phyloP scores from a whole-genome alignment of 2,888 invertebrate genomes.

The Chloroclystis v-ata region DNA sequence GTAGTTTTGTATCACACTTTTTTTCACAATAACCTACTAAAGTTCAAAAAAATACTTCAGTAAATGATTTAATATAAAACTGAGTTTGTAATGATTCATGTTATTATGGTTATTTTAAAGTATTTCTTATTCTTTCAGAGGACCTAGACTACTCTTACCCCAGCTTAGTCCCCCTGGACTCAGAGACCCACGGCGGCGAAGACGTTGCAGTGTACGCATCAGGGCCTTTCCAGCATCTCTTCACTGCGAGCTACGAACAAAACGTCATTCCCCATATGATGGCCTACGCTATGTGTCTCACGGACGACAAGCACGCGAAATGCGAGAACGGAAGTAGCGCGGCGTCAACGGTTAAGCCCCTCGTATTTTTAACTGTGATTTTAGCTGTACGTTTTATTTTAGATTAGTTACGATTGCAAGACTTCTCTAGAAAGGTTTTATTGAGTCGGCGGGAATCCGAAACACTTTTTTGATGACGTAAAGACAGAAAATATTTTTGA shows the following conservation, averaged over 20 bases:
- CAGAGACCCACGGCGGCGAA: constrained; percentile 87
- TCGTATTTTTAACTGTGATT: constrained; percentile 18
- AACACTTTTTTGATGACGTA: no score
- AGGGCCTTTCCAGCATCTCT: constrained; percentile 88
- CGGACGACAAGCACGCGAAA: constrained; percentile 69
- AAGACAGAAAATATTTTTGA: no score
- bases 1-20: no score
- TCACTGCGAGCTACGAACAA: constrained; percentile 88
- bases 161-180: constrained; percentile 78
- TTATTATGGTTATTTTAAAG: no score
- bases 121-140: no score
- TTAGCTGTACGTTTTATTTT: constrained; percentile 12
- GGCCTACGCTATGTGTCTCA: constrained; percentile 84
- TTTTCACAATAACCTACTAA: no score
- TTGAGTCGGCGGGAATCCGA: no score
- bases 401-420: neutral
- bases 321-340: constrained; percentile 33
- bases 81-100: no score
- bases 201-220: constrained; percentile 86
- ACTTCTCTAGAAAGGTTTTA: no score
- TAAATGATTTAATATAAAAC: no score
- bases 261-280: constrained; percentile 86
- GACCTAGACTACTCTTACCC: constrained; percentile 77
- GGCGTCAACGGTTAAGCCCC: constrained; percentile 7
- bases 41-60: no score